A percentile compares a stretch with the other conserved stretches of the same genome.
Conservation (phyloP, 2,797 vertebrate species). For the Pseudomugil tenellus region DNA sequence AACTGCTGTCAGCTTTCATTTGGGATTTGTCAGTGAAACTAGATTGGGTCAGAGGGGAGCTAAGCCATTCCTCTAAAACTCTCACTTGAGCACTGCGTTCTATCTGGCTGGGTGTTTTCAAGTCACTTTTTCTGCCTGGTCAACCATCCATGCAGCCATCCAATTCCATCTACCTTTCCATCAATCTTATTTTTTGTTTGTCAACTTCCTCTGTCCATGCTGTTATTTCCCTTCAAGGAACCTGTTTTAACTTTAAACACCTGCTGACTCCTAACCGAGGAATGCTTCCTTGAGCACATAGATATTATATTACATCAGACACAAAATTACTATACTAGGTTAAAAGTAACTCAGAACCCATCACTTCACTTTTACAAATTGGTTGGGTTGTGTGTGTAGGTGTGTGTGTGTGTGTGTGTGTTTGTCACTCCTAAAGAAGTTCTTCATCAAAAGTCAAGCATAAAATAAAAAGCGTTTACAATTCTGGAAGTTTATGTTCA, state of each 20-base stretch:
- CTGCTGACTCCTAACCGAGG: slow-evolving; percentile 35
- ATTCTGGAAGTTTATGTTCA: slow-evolving; percentile 7
- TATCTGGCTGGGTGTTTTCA: slow-evolving; percentile 9
- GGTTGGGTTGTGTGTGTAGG: slow-evolving; percentile 34
- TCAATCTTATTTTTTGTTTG: slow-evolving; percentile 13
- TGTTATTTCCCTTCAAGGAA: slow-evolving; percentile 36
- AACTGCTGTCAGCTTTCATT: slow-evolving; percentile 32
- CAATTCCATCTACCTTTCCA: neutral
- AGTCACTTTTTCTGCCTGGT: slow-evolving; percentile 5
- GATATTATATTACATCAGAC: slow-evolving; percentile 54
- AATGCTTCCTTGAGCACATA: slow-evolving; percentile 46
- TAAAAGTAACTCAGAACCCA: slow-evolving; percentile 30
- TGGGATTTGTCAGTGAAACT: slow-evolving; percentile 42
- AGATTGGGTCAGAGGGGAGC: slow-evolving; percentile 44
- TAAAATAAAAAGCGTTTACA: slow-evolving; percentile 7
- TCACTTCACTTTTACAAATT: slow-evolving; percentile 68
- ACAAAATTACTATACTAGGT: neutral
- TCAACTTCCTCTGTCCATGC: slow-evolving; percentile 21
- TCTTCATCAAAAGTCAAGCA: neutral
- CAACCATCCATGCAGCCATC: neutral
- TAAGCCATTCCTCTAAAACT: slow-evolving; percentile 43
- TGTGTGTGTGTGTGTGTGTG: slow-evolving; percentile 47
- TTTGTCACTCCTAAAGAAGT: slow-evolving; percentile 12
- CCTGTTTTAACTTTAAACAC: slow-evolving; percentile 49
- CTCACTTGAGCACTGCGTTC: slow-evolving; percentile 20